phyloP scores from a whole-genome alignment of 1,140 invertebrate species.

The Bombus pascuorum region DNA sequence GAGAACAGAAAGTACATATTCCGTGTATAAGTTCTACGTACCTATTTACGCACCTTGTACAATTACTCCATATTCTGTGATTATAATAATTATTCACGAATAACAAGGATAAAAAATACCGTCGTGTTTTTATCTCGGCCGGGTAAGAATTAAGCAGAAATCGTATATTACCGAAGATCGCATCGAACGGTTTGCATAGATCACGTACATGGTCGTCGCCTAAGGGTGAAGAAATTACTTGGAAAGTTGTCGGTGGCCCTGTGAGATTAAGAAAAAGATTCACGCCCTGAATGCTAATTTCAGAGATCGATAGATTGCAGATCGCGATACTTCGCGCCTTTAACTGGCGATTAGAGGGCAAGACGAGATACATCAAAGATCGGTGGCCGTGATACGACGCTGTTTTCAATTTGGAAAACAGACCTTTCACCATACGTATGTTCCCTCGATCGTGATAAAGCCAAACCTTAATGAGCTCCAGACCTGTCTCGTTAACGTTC shows the following conservation, averaged over 20 bases:
- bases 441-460: slow-evolving; percentile 60
- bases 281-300: slow-evolving; percentile 75
- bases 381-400: slow-evolving; percentile 41
- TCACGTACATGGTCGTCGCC: slow-evolving; percentile 14
- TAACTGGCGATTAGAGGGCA: slow-evolving; percentile 66
- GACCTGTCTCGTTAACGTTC: slow-evolving; percentile 61
- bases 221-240: slow-evolving; percentile 5
- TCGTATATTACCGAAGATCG: slow-evolving; percentile 12
- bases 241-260: slow-evolving; percentile 43
- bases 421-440: slow-evolving; percentile 40
- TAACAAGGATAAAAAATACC: not conserved
- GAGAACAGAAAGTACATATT: not conserved
- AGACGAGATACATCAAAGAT: slow-evolving; percentile 39
- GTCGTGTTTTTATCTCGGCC: not conserved
- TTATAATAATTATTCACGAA: not conserved
- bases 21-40: not conserved
- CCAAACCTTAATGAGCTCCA: slow-evolving; percentile 45
- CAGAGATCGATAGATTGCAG: slow-evolving; percentile 64
- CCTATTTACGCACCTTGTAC: not conserved
- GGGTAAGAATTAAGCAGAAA: slow-evolving; percentile 8
- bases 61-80: not conserved
- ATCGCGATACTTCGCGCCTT: slow-evolving; percentile 29
- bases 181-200: slow-evolving; percentile 42
- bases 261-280: slow-evolving; percentile 60
- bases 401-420: slow-evolving; percentile 72